Base-by-base conservation (phyloP, 2,888 invertebrate genomes). In the Mimachlamys varia region DNA sequence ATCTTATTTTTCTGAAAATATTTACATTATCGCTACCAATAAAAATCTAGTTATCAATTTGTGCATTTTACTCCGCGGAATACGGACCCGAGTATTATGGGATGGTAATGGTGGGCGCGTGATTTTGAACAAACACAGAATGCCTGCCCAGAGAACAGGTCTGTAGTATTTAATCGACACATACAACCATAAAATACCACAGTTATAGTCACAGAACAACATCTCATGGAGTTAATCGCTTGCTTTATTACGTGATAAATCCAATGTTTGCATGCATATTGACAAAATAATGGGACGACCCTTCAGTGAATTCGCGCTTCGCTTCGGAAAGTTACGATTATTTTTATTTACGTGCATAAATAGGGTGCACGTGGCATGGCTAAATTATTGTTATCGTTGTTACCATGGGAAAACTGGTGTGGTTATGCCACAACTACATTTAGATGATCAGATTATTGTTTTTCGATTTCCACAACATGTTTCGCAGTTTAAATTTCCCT, bases 21-120 rank as follows among this genome's bases (percentile, higher is more conserved):
- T 76, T 76, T 76, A 76, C 76, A 76, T 76, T 76, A 33, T 76
- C 76, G 33, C 27, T 76, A 33, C 76, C 76, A 76, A 76, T 76
- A 1, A 76, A 76, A 76, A 76, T 13, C 33, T 27, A 76, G 27
- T 12, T 13, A 33, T 76, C 13, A 76, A 33, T 76, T 76, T 76
- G 33, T 76, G 76, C 76, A 76, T 76, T 76, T 76, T 76, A 10
- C 92, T 92, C 91, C 92, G 92, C 92, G 92, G 92, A 92, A 90
- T 91, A 90, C 89, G 62, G 58, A 38, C 89, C 55, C 90, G 58
- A 55, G 94, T 92, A 96, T 96, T 96, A 95, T 96, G 96, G 96
- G 96, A 96, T 95, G 95, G 96, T 95, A 96, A 96, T 96, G 96
- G 96, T 96, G 96, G 96, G 97, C 97, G 97, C 96, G 97, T 96